phyloP scores from a whole-genome alignment of 1,140 invertebrate genomes.

The Aplysia californica region DNA sequence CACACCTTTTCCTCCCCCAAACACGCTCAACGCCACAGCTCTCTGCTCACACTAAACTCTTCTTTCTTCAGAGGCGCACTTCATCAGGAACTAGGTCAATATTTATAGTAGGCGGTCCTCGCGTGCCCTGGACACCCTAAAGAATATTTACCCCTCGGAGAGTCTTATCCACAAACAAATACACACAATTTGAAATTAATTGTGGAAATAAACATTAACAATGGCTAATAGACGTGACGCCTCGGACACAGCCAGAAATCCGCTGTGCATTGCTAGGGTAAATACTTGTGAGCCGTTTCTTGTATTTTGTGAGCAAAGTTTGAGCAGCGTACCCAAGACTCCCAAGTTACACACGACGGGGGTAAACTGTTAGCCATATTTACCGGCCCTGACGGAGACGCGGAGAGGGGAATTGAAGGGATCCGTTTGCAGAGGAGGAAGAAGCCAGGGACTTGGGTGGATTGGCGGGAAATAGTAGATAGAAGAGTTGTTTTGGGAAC shows the following conservation, averaged over 20 bases:
- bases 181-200: constrained; percentile 15
- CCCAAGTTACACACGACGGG: not conserved
- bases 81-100: constrained; percentile 1
- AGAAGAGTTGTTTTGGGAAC: no score
- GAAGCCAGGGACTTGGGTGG: no score
- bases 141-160: constrained; percentile 11
- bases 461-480: no score
- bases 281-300: not conserved
- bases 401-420: not conserved
- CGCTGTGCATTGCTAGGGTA: not conserved
- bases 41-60: not conserved
- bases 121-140: not conserved
- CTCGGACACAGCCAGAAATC: not conserved
- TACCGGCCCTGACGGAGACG: not conserved
- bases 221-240: not conserved
- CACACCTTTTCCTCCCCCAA: not conserved
- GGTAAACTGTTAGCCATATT: constrained; percentile 6
- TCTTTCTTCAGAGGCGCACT: not conserved
- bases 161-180: constrained; percentile 21
- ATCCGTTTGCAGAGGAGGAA: no score
- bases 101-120: not conserved
- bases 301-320: not conserved
- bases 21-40: not conserved
- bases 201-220: not conserved
- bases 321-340: not conserved